phyloP scores from a whole-genome alignment of 2,888 invertebrate genomes.

The Halictus ligatus region DNA sequence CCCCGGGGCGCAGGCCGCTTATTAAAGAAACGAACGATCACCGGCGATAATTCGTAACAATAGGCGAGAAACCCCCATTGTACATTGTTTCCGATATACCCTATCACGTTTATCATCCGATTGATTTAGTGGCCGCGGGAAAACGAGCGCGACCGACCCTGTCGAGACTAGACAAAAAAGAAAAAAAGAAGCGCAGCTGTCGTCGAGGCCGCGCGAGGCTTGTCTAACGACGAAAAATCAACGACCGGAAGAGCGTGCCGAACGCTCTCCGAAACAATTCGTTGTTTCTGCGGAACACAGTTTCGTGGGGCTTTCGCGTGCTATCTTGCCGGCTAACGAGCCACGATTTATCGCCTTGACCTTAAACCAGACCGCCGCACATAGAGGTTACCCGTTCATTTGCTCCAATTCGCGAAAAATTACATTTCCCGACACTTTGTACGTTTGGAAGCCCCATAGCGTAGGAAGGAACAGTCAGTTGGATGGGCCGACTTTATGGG shows the following conservation, averaged over 20 bases:
- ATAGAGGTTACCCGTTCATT: constrained; percentile 13
- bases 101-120: constrained; percentile 58
- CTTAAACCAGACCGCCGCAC: constrained; percentile 10
- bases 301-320: neutral
- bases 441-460: neutral
- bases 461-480: too few species aligned
- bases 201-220: neutral
- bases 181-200: neutral
- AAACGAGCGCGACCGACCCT: neutral
- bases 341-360: constrained; percentile 44
- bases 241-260: constrained; percentile 31
- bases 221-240: constrained; percentile 23
- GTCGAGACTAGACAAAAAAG: constrained; percentile 2
- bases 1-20: constrained; percentile 33
- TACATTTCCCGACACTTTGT: constrained; percentile 7
- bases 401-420: constrained; percentile 10
- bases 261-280: constrained; percentile 20
- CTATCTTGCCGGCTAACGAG: constrained; percentile 30
- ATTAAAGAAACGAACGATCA: constrained; percentile 63
- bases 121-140: constrained; percentile 45
- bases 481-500: neutral
- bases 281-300: constrained; percentile 5
- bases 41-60: constrained; percentile 62
- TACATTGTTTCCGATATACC: constrained; percentile 57
- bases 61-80: constrained; percentile 63